Evolutionary conservation across 1,140 invertebrate species (phyloP), one percentile per base, ranked within the genome.

Genomic region (Mycetomoellerius zeteki): DNA sequence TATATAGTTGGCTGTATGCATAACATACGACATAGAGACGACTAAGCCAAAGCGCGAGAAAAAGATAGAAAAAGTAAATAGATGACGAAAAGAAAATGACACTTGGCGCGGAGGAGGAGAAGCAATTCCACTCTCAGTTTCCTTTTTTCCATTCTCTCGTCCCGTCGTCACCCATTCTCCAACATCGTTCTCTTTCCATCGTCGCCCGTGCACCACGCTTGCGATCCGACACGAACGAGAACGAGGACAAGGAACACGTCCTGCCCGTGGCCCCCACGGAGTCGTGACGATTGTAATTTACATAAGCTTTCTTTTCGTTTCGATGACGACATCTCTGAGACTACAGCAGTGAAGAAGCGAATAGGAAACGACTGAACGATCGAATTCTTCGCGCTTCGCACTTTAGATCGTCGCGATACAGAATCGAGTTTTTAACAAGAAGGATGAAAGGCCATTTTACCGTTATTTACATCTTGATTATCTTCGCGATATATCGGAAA

Each of bases 121-220:
- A 89, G 86, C 86, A 92, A 92, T 92, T 92, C 82, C 80, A 82
- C 77, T 86, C 77, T 87, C 76, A 77, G 37, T 93, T 91, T 90
- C 89, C 88, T 92, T 92, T 92, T 91, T 86, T 88, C 89, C 50
- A 16, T 30, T 47, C 47, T 50, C 71, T 19, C 6, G 27, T 65
- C 30, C 14, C 52, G 19, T 56, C 47, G 14, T 62, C n/a, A 5
- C 56, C 2, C n/a, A 12, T 58, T 16, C 43, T 43, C 33, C 62
- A 7, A 58, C 47, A n/a, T 52, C 69, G 21, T 52, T 33, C 21
- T 8, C 12, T 54, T 43, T 62, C 47, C 47, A 52, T 76, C 81
- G 73, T 84, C 50, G 58, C 33, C 33, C 30, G 50, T 54, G 21
- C 54, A 62, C 72, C 58, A 56, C 85, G 60, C 64, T 75, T 54